phyloP scores from a whole-genome alignment of 1,140 invertebrate genomes.

The Drosophila triauraria region DNA sequence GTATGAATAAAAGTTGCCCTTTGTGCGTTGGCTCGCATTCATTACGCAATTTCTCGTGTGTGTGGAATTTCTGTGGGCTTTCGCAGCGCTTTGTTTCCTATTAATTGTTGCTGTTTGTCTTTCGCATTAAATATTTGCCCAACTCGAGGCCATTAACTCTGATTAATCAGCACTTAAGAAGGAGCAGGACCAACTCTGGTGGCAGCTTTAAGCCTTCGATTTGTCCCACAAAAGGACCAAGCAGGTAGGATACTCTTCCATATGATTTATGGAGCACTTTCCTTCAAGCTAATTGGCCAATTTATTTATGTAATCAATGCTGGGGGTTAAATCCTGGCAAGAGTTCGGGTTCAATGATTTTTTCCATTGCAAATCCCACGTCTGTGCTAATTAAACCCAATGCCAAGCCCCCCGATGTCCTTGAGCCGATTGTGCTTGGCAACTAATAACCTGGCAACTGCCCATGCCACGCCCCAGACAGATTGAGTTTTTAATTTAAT shows the following conservation, averaged over 20 bases:
- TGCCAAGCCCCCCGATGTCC: not conserved
- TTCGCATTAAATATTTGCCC: slow-evolving; percentile 43
- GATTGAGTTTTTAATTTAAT: slow-evolving; percentile 62
- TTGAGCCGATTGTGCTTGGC: slow-evolving; percentile 33
- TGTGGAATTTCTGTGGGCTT: slow-evolving; percentile 40
- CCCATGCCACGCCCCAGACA: slow-evolving; percentile 16
- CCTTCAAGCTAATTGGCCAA: slow-evolving; percentile 27
- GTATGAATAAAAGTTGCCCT: slow-evolving; percentile 71
- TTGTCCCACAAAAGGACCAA: slow-evolving; percentile 15
- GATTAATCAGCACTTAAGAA: slow-evolving; percentile 73
- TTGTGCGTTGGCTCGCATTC: slow-evolving; percentile 48
- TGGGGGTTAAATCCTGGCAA: not conserved
- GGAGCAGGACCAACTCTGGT: not conserved
- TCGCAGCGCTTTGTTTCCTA: slow-evolving; percentile 49
- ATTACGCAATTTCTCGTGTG: slow-evolving; percentile 42
- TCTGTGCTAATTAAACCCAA: slow-evolving; percentile 23
- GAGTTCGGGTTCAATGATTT: slow-evolving; percentile 38
- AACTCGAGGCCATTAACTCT: slow-evolving; percentile 60
- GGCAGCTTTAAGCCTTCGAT: slow-evolving; percentile 36
- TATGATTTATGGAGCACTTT: slow-evolving; percentile 42
- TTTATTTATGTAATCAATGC: slow-evolving; percentile 31
- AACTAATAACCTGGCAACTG: slow-evolving; percentile 61
- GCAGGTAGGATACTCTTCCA: not conserved
- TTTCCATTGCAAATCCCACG: not conserved
- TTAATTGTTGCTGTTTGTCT: slow-evolving; percentile 56